Evolutionary conservation across 2,797 vertebrate genomes (phyloP), one percentile per base, ranked within the genome.

Genomic region (Cheirogaleus major): DNA sequence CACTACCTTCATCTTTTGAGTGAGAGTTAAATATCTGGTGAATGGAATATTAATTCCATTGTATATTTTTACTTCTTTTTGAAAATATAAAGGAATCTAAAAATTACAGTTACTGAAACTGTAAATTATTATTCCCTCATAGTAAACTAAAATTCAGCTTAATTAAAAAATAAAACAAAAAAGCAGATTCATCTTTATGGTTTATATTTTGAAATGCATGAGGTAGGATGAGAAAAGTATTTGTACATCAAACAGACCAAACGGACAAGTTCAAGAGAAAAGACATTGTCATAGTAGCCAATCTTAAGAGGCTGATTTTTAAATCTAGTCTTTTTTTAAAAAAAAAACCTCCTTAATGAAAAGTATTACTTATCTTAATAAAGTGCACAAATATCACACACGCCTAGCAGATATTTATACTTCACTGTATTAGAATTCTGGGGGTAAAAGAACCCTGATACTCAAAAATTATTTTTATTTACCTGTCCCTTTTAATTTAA

Each of bases 141-240:
- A 79, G 73, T 69, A 70, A 92, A 91, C 43, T 73, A 91, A 96
- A 95, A 94, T 81, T 95, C 48, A 89, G 17, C 9, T 92, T 55
- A 85, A 85, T 17, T 85, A 90, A 85, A 89, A 89, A 50, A 43
- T 61, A 76, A 48, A 89, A 88, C 70, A 57, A 15, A 23, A 75
- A 63, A 45, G 30, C 10, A 73, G 69, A 89, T 52, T 69, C 8
- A 65, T 45, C 43, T 92, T 89, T 18, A 30, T 30, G 30, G 27
- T 27, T 78, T 93, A 2, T 50, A 75, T 69, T 93, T 89, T 85
- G 61, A 75, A 86, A 18, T 73, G 10, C 2, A 5, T 55, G 73
- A 72, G 8, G 2, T 7, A 70, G 12, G 6, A 1, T 81, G 30
- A 85, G 5, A 50, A 55, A 82, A 95, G 13, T 65, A 83, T 57